phyloP scores from a whole-genome alignment of 2,113 vertebrate species.

The Aptenodytes patagonicus region DNA sequence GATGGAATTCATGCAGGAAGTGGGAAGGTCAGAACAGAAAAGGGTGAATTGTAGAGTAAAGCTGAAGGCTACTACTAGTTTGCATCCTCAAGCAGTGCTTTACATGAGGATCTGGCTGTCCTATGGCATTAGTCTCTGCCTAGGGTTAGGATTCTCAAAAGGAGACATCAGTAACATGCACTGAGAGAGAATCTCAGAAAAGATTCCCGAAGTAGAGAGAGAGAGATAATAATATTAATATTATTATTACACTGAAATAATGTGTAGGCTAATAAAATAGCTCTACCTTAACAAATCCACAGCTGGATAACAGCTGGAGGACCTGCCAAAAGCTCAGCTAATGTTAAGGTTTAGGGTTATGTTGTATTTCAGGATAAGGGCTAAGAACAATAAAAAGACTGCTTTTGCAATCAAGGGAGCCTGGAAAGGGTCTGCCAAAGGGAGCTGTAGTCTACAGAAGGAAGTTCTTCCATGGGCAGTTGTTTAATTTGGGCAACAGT shows the following conservation, averaged over 20 bases:
- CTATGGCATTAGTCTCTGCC: not conserved
- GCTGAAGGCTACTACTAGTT: not conserved
- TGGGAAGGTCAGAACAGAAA: not conserved
- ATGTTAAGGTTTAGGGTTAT: not conserved
- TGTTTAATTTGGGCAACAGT: not conserved
- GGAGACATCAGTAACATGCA: not conserved
- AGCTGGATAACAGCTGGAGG: not conserved
- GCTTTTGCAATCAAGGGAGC: not conserved
- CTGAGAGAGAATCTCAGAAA: not conserved
- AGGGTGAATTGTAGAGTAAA: not conserved
- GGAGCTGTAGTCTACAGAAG: not conserved
- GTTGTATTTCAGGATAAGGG: not conserved
- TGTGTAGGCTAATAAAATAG: not conserved
- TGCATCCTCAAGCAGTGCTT: not conserved
- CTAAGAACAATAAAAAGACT: not conserved
- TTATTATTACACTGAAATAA: not conserved
- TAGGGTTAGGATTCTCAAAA: not conserved
- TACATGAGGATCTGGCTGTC: not conserved
- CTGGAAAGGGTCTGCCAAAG: not conserved
- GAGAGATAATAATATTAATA: not conserved
- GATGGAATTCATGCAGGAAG: not conserved
- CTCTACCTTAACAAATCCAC: not conserved
- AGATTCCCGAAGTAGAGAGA: not conserved
- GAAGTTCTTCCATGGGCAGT: not conserved
- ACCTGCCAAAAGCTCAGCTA: not conserved